These are phyloP conservation scores for Circaetus cinerascens DNA, from an alignment of 2,113 vertebrate genomes.

Conservation along the genomic window DNA sequence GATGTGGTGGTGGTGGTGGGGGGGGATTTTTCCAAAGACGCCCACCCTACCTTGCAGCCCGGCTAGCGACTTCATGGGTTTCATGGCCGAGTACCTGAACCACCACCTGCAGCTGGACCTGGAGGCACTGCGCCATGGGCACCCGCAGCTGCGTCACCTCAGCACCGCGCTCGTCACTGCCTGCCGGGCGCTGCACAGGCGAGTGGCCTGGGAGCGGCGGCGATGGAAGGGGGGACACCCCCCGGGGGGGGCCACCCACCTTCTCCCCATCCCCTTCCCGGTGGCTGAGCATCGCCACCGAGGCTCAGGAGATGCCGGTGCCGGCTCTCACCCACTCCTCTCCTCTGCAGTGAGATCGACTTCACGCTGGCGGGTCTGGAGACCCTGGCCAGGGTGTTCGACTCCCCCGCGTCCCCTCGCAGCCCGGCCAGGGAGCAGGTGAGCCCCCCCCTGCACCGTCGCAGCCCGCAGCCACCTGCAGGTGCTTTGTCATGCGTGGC, in stretches of 20 bases:
- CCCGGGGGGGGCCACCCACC: fast-evolving
- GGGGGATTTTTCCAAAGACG: neutral
- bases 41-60: conserved; percentile 34
- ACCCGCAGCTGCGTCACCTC: conserved; percentile 73
- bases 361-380: conserved; percentile 81
- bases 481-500: fast-evolving
- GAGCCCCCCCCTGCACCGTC: neutral
- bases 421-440: conserved; percentile 74
- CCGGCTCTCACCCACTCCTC: neutral
- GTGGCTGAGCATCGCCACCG: fast-evolving
- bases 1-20: fast-evolving
- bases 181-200: conserved; percentile 82
- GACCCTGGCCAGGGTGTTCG: conserved; percentile 82
- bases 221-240: neutral
- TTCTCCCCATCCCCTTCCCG: fast-evolving
- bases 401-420: conserved; percentile 68
- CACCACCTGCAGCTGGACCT: conserved; percentile 79
- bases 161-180: conserved; percentile 71
- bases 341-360: conserved; percentile 80
- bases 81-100: conserved; percentile 81
- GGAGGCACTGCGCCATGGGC: conserved; percentile 75
- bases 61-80: conserved; percentile 70
- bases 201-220: neutral
- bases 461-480: neutral
- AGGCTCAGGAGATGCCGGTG: fast-evolving